Conservation (phyloP, 2,888 invertebrate species). For the Polia nebulosa region DNA sequence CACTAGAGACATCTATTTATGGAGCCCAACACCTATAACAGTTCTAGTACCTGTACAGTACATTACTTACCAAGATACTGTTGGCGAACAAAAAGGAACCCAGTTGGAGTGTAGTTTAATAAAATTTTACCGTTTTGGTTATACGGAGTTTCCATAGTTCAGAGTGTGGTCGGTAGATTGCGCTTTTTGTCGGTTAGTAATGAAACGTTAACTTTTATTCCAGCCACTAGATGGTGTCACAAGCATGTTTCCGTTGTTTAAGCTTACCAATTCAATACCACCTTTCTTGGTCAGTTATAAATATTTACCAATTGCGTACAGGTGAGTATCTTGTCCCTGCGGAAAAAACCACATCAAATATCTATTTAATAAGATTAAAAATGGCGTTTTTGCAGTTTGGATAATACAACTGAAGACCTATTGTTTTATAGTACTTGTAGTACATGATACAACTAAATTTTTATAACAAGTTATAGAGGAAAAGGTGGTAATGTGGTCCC, state of each 20-base stretch:
- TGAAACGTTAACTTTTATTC: not conserved
- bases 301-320: not conserved
- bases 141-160: not conserved
- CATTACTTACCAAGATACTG: not conserved
- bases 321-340: not conserved
- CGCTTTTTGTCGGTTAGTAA: not conserved
- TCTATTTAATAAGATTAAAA: not conserved
- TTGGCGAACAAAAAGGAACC: not conserved
- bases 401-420: too few species aligned
- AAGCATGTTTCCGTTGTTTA: not conserved
- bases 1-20: slow-evolving; percentile 19
- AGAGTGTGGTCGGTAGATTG: not conserved
- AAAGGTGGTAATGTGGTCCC: too few species aligned
- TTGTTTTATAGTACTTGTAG: too few species aligned
- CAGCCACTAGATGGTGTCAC: not conserved
- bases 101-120: not conserved
- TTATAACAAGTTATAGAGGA: too few species aligned
- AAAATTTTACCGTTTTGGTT: not conserved
- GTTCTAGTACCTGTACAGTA: not conserved
- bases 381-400: not conserved
- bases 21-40: not conserved
- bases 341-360: not conserved
- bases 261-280: too few species aligned
- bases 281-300: too few species aligned
- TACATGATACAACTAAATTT: too few species aligned